These are phyloP conservation scores for Rambutsinella grinnellia DNA, from an alignment of 2,888 invertebrate genomes.

Conservation along the genomic window DNA sequence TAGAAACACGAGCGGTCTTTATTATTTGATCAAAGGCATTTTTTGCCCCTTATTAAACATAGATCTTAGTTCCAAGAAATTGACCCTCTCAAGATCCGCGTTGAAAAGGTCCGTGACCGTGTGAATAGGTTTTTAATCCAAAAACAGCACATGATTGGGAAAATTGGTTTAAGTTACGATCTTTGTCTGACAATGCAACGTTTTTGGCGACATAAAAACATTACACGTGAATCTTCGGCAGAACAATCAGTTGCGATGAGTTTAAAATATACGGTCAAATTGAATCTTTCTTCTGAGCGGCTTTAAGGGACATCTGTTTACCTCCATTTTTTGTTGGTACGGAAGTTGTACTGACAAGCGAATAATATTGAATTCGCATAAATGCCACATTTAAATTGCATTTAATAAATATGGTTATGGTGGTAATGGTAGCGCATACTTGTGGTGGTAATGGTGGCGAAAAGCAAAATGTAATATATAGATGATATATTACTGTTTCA, in stretches of 20 bases:
- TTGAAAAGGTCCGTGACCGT: neutral
- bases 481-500: too few species aligned
- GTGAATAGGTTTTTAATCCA: slow-evolving; percentile 17
- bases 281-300: slow-evolving; percentile 36
- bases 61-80: neutral
- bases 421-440: too few species aligned
- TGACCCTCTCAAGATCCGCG: neutral
- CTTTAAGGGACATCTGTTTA: slow-evolving; percentile 50
- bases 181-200: slow-evolving; percentile 34
- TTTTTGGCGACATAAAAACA: slow-evolving; percentile 53
- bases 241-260: slow-evolving; percentile 54
- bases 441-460: too few species aligned
- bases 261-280: slow-evolving; percentile 65
- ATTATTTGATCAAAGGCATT: slow-evolving; percentile 28
- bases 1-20: slow-evolving; percentile 61
- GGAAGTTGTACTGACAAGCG: slow-evolving; percentile 68
- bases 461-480: too few species aligned
- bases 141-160: slow-evolving; percentile 16
- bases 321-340: slow-evolving; percentile 57
- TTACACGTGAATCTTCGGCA: slow-evolving; percentile 56
- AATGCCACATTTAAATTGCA: slow-evolving; percentile 66
- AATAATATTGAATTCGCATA: slow-evolving; percentile 66
- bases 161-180: slow-evolving; percentile 27
- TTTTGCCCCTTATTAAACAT: slow-evolving; percentile 31
- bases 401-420: too few species aligned